Evolutionary conservation across 2,797 vertebrate genomes (phyloP).

Genomic region (Sciurus vulgaris): DNA sequence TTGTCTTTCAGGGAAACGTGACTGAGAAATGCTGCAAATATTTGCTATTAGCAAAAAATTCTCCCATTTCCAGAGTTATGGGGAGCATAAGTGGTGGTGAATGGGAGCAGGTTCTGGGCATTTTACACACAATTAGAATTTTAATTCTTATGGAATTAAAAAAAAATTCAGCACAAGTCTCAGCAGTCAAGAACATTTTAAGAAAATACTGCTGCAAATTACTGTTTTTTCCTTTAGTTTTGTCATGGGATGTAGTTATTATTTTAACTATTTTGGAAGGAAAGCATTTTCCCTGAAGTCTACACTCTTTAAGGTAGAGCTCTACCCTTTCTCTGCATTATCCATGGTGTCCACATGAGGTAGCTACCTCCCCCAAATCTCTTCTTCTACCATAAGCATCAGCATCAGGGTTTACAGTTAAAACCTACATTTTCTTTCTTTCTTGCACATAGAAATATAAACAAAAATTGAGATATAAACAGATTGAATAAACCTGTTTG

Average conservation of each 20-base stretch:
- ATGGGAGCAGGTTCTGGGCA: not conserved
- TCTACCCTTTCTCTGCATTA: no score
- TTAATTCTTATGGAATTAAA: not conserved
- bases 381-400: no score
- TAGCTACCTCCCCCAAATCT: not conserved
- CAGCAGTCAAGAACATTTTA: not conserved
- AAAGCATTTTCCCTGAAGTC: not conserved
- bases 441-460: not conserved
- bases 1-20: no score
- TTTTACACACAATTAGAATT: not conserved
- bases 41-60: no score
- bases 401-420: not conserved
- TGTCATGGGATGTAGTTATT: not conserved
- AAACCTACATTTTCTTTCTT: not conserved
- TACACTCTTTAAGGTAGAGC: no score
- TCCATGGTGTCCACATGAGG: not conserved
- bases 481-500: not conserved
- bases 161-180: slow-evolving; percentile 4
- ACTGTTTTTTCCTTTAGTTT: not conserved
- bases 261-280: not conserved
- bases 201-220: slow-evolving; percentile 2
- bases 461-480: not conserved
- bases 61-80: not conserved
- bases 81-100: not conserved
- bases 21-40: no score